These are phyloP conservation scores for Tychaedon coryphoeus DNA, from an alignment of 2,113 vertebrate genomes.

Conservation along the genomic window DNA sequence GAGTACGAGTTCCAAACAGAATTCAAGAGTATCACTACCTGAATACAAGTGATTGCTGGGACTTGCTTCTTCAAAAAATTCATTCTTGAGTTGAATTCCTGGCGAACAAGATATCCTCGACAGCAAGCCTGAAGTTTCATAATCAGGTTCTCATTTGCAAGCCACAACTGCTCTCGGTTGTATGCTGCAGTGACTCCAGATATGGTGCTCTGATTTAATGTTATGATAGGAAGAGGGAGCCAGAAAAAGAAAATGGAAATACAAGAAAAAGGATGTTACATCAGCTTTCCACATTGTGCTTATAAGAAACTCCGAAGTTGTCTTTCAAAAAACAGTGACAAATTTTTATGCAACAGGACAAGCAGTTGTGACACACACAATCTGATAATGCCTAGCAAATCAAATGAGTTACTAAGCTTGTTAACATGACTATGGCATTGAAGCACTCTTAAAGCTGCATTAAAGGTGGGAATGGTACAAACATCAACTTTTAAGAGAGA, in stretches of 20 bases:
- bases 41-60: slow-evolving; percentile 90
- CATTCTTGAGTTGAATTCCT: slow-evolving; percentile 80
- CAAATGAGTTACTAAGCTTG: not conserved
- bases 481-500: not conserved
- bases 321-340: not conserved
- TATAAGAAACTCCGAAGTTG: not conserved
- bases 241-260: not conserved
- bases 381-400: not conserved
- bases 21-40: slow-evolving; percentile 73
- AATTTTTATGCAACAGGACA: not conserved
- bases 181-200: slow-evolving; percentile 93
- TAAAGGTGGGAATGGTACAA: not conserved
- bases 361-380: not conserved
- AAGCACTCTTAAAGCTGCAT: not conserved
- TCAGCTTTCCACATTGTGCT: not conserved
- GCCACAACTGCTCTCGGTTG: slow-evolving; percentile 96
- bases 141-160: slow-evolving; percentile 92
- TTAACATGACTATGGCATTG: not conserved
- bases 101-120: slow-evolving; percentile 88
- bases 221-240: not conserved
- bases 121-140: slow-evolving; percentile 90
- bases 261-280: not conserved
- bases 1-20: not conserved
- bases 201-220: slow-evolving; percentile 76
- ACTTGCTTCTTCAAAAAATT: slow-evolving; percentile 87